Evolutionary conservation across 2,113 vertebrate genomes (phyloP), one percentile per base, ranked within the genome.

Genomic region (Carettochelys insculpta): DNA sequence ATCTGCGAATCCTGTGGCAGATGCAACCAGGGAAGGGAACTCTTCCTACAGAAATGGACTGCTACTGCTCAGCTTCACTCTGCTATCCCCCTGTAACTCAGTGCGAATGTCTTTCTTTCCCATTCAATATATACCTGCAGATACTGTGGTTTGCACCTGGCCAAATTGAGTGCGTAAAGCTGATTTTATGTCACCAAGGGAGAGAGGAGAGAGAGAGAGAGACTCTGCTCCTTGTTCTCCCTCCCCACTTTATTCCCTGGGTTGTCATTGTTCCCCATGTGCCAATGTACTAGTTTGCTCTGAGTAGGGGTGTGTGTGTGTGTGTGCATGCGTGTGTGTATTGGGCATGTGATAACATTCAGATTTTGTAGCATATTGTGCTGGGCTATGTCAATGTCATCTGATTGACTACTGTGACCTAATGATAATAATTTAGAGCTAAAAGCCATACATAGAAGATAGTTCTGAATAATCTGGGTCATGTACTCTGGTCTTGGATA

Each of bases 341-440:
- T 65, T 80, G 93, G 48, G 86, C 13, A 8, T 93, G 92, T 95
- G 92, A 95, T 95, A 95, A 96, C 95, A 95, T 95, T 94, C 95
- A 96, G 95, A 96, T 95, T 93, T 90, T 93, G 91, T 88, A 77
- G 81, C 81, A 68, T 45, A 6, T 92, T 45, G 29, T 92, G 71
- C 89, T 96, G 95, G 95, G 92, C 95, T 96, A 93, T 97, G 94
- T 96, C 95, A 97, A 76, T 96, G 92, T 92, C 94, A 95, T 94
- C 94, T 95, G 95, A 94, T 94, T 88, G 96, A 97, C 92, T 90
- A 92, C 94, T 89, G 90, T 82, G 92, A 93, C 91, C 94, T 94
- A 97, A 96, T 94, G 96, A 85, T 97, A 95, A 97, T 95, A 95
- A 94, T 97, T 97, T 95, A 95, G 95, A 97, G 94, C 95, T 96